phyloP scores from a whole-genome alignment of 2,113 vertebrate species.

The Fukomys damarensis region DNA sequence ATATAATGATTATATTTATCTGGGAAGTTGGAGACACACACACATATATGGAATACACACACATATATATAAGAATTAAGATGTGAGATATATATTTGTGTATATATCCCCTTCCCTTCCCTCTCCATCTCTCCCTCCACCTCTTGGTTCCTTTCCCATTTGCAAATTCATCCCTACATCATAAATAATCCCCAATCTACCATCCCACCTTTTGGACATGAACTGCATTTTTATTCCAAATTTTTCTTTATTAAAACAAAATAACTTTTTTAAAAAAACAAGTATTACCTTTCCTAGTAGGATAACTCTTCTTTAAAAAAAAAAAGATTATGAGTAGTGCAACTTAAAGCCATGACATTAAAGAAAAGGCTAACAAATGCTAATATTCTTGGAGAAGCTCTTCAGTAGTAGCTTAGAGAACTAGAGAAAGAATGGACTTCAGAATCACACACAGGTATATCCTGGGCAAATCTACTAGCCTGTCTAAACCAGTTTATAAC shows the following conservation, averaged over 20 bases:
- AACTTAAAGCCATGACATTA: neutral
- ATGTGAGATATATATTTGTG: no score
- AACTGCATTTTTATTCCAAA: neutral
- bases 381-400: neutral
- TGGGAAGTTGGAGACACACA: no score
- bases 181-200: neutral
- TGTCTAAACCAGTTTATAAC: neutral
- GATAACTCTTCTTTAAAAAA: neutral
- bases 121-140: neutral
- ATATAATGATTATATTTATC: neutral
- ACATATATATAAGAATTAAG: no score
- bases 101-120: neutral
- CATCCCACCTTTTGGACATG: neutral
- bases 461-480: neutral
- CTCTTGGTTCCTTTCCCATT: neutral
- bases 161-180: neutral
- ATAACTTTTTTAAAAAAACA: neutral
- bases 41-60: no score
- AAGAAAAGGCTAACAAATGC: neutral
- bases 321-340: neutral
- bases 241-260: neutral
- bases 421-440: no score
- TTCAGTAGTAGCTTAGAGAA: neutral
- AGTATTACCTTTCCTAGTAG: neutral
- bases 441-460: neutral